Conservation (phyloP, 1,140 invertebrate genomes). For the Ips typographus region DNA sequence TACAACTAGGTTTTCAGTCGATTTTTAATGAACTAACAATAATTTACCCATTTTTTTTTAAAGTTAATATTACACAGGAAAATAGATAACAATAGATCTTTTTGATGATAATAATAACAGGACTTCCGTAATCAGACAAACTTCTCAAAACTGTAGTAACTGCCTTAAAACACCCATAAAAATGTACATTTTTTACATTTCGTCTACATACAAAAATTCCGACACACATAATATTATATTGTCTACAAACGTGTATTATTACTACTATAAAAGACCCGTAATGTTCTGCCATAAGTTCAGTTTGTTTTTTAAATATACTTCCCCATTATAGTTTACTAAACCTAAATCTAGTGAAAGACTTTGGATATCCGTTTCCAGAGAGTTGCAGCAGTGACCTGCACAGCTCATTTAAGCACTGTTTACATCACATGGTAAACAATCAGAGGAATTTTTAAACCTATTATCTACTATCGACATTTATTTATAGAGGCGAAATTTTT, state of each 20-base stretch:
- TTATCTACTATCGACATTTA: conserved; percentile 34
- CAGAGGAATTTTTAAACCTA: conserved; percentile 20
- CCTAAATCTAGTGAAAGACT: conserved; percentile 47
- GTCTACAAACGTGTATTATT: conserved; percentile 34
- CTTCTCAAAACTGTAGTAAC: neutral
- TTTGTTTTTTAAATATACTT: conserved; percentile 15
- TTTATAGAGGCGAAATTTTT: conserved; percentile 24
- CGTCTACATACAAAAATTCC: conserved; percentile 18
- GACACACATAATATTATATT: conserved; percentile 25
- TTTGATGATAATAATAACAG: conserved; percentile 13
- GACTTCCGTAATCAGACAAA: neutral
- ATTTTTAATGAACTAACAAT: conserved; percentile 32
- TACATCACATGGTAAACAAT: conserved; percentile 25
- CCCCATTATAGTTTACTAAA: conserved; percentile 34
- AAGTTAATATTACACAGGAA: conserved; percentile 15
- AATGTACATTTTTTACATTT: conserved; percentile 25
- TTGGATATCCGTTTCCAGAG: conserved; percentile 30
- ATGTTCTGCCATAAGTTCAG: conserved; percentile 43
- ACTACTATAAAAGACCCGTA: conserved; percentile 43
- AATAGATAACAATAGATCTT: conserved; percentile 30
- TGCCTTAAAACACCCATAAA: too few species aligned
- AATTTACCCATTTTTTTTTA: conserved; percentile 20
- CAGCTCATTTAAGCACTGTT: conserved; percentile 23
- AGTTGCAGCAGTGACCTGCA: conserved; percentile 10
- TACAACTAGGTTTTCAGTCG: conserved; percentile 26